These are phyloP conservation scores for Semotilus atromaculatus DNA, from an alignment of 2,797 vertebrate species.

Conservation along the genomic window DNA sequence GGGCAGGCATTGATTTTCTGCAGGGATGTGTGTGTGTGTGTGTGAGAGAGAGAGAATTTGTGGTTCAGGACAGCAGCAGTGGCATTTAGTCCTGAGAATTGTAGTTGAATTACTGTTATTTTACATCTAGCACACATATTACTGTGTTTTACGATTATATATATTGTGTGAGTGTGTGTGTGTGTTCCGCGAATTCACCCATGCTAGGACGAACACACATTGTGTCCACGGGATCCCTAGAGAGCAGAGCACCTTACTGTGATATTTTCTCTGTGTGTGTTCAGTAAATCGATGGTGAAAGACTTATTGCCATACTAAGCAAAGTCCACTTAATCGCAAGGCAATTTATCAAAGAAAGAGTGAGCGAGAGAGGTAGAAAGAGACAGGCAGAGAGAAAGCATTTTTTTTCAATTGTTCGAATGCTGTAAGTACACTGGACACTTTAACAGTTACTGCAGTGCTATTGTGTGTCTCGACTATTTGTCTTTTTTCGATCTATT, in stretches of 20 bases:
- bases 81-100: background rate
- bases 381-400: background rate
- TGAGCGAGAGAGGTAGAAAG: background rate
- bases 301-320: constrained; percentile 32
- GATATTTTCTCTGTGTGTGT: constrained; percentile 45
- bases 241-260: constrained; percentile 25
- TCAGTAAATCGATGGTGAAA: constrained; percentile 45
- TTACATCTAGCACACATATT: background rate
- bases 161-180: too few species aligned
- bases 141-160: background rate
- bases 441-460: background rate
- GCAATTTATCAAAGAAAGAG: constrained; percentile 45
- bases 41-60: background rate
- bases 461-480: background rate
- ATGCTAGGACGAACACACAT: too few species aligned
- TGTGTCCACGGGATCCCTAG: background rate
- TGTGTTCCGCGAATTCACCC: background rate
- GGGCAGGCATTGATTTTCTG: constrained; percentile 47
- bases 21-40: background rate
- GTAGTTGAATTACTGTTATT: background rate
- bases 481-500: background rate
- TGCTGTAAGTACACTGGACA: background rate
- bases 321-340: constrained; percentile 41
- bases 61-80: background rate
- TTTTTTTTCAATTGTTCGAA: background rate